Evolutionary conservation across 2,888 invertebrate genomes (phyloP), one percentile per base, ranked within the genome.

Genomic region (Achlya flavicornis): DNA sequence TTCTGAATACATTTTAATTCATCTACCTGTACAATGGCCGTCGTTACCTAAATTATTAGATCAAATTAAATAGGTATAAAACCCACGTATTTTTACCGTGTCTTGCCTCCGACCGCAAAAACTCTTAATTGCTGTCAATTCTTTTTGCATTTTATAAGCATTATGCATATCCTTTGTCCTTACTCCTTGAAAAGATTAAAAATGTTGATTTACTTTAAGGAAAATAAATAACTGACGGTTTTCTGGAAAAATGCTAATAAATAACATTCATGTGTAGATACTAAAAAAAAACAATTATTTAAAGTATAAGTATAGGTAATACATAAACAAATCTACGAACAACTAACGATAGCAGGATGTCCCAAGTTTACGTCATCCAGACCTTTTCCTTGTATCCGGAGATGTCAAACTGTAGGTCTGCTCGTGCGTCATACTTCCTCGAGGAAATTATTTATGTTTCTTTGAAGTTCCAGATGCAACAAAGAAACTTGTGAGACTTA

Each of bases 351-450:
- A 53, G 19, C 53, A 19, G 19, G 3, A 3, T 53, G 53, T 53
- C 19, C 19, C 19, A 19, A 53, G 3, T 19, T 53, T 19, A 19
- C 53, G 19, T 53, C 38, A 59, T 59, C 11, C 14, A 59, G 63
- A 63, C 67, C 64, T 61, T 67, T 67, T 75, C 71, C 73, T 73
- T 66, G 70, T 68, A 64, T 59, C n/a, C 58, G 62, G 69, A 58
- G 63, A 76, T 67, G 68, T 66, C 66, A 75, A 76, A 79, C 72
- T 68, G 64, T 67, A 71, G 66, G 66, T 70, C 69, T 66, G 67
- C 60, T 62, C 63, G 62, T 72, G 70, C 70, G 69, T 78, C 78
- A 72, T 71, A 41, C 65, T 70, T 68, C 73, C 66, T 70, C 63
- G 62, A 69, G 68, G 72, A 72, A 72, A 69, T 72, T 70, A 65